These are phyloP conservation scores for Grammomys dolichurus DNA, from an alignment of 2,113 vertebrate species.

Conservation along the genomic window DNA sequence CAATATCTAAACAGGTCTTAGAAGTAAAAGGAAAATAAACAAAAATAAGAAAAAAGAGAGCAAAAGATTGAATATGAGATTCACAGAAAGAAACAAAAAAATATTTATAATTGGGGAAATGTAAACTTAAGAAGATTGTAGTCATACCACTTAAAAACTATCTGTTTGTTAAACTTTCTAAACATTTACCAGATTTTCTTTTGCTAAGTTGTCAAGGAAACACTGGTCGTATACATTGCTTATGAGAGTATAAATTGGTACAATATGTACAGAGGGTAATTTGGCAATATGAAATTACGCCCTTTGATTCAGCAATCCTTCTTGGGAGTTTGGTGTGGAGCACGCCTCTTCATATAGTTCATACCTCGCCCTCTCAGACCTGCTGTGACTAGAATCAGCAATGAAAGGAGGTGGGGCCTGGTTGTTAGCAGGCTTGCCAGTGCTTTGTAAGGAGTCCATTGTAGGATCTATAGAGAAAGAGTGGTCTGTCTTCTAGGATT, in stretches of 20 bases:
- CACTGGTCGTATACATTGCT: neutral
- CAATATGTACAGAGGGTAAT: neutral
- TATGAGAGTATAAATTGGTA: neutral
- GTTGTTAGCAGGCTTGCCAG: neutral
- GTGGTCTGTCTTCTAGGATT: neutral
- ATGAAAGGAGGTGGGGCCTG: neutral
- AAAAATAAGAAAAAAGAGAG: neutral
- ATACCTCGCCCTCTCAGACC: neutral
- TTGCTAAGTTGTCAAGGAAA: neutral
- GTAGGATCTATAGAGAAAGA: neutral
- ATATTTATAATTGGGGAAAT: neutral
- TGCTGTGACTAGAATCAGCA: conserved; percentile 1
- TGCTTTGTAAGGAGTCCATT: neutral
- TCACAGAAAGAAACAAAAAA: conserved; percentile 15
- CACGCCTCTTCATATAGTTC: neutral
- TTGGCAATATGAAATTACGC: neutral
- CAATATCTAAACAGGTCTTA: neutral
- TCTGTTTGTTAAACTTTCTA: neutral
- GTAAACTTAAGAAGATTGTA: conserved; percentile 1
- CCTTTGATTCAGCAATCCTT: neutral
- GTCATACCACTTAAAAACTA: neutral
- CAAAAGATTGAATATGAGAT: neutral
- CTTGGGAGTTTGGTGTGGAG: neutral
- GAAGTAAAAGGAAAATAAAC: neutral
- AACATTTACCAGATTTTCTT: neutral